phyloP scores from a whole-genome alignment of 2,888 invertebrate genomes.

The Drosophila aldrichi region DNA sequence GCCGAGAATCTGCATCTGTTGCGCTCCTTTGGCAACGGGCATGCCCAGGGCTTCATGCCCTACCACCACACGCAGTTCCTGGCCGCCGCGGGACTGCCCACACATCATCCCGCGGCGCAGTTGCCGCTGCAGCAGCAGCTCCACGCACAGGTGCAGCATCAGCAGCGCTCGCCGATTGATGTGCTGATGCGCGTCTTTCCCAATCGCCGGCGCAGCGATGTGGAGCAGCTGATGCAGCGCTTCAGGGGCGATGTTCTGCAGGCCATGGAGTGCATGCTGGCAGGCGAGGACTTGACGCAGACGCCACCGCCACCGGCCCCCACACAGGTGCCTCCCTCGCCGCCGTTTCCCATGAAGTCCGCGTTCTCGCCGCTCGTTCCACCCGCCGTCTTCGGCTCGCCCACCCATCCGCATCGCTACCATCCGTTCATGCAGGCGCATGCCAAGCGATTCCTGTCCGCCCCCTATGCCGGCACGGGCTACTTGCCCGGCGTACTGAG shows the following conservation, averaged over 20 bases:
- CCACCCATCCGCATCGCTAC: slow-evolving; percentile 85
- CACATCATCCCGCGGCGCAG: slow-evolving; percentile 70
- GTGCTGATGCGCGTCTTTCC: slow-evolving; percentile 96
- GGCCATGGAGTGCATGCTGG: slow-evolving; percentile 96
- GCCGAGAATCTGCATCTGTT: slow-evolving; percentile 83
- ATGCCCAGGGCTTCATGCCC: slow-evolving; percentile 86
- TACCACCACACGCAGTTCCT: slow-evolving; percentile 85
- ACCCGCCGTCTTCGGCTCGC: slow-evolving; percentile 85
- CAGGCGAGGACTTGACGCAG: slow-evolving; percentile 86
- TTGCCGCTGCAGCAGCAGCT: slow-evolving; percentile 61
- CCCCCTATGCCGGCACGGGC: slow-evolving; percentile 93
- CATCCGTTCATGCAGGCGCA: slow-evolving; percentile 87
- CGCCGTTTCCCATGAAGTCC: slow-evolving; percentile 86
- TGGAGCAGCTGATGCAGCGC: slow-evolving; percentile 93
- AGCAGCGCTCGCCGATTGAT: slow-evolving; percentile 92
- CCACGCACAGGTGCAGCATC: slow-evolving; percentile 53
- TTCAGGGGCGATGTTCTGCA: slow-evolving; percentile 96
- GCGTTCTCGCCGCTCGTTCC: slow-evolving; percentile 92
- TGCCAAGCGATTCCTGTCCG: slow-evolving; percentile 92
- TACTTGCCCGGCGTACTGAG: slow-evolving; percentile 92
- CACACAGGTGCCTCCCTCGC: slow-evolving; percentile 81
- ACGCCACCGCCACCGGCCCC: slow-evolving; percentile 85
- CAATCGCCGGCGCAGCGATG: slow-evolving; percentile 92
- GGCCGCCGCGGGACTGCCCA: slow-evolving; percentile 78
- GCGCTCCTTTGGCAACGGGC: slow-evolving; percentile 81